Percentiles rank a stretch among this genome's conserved stretches.
phyloP scores from a whole-genome alignment of 2,113 vertebrate species.

The mouse (Mus musculus) region DNA sequence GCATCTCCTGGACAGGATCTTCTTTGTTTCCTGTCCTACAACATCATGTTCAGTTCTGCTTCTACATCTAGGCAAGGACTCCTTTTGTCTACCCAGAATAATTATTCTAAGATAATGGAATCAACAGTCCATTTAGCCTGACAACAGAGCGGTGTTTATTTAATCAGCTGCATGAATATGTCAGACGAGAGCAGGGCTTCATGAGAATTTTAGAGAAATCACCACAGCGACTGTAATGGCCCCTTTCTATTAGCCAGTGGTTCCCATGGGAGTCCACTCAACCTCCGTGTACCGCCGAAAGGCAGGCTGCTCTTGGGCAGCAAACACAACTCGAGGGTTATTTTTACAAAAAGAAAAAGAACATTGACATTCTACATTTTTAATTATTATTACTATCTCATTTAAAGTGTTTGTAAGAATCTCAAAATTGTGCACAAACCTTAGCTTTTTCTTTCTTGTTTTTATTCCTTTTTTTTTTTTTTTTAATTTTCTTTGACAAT shows the following conservation, averaged over 20 bases:
- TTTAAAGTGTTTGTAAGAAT: slow-evolving; percentile 45
- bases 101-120: slow-evolving; percentile 47
- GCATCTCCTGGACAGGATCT: background rate
- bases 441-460: background rate
- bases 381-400: background rate
- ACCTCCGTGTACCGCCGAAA: slow-evolving; percentile 36
- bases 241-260: background rate
- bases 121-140: slow-evolving; percentile 40
- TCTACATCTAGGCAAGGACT: background rate
- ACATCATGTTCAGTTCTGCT: slow-evolving; percentile 4
- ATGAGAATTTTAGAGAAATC: background rate
- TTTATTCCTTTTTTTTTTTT: too few relatives aligned
- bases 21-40: background rate
- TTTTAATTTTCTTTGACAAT: background rate
- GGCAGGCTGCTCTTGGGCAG: background rate
- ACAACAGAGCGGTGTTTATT: background rate
- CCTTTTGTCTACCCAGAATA: slow-evolving; percentile 57
- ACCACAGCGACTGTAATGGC: background rate
- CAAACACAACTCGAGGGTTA: background rate
- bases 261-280: background rate
- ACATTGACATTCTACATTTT: background rate
- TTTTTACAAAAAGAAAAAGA: background rate
- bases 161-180: slow-evolving; percentile 53
- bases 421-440: background rate
- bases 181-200: slow-evolving; percentile 41